Conservation (phyloP, 2,888 invertebrate genomes). For the Stratiomys singularior region DNA sequence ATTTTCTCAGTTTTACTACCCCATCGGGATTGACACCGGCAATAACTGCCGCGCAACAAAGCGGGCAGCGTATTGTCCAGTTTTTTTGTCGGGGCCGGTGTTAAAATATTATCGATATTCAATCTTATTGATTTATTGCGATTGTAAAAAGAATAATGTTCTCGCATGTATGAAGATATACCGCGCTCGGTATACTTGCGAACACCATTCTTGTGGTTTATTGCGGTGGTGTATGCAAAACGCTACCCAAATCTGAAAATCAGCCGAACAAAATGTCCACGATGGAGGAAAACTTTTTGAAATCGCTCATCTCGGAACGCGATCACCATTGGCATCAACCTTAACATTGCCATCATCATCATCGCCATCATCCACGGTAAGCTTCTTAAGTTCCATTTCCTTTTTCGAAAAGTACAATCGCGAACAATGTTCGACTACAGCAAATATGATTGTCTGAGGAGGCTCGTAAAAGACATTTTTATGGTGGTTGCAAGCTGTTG, state of each 20-base stretch:
- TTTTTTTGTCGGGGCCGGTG: constrained; percentile 49
- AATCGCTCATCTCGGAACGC: constrained; percentile 29
- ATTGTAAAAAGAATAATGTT: constrained; percentile 47
- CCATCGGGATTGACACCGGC: background rate
- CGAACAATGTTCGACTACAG: background rate
- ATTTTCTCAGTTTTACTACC: background rate
- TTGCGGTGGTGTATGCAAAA: constrained; percentile 21
- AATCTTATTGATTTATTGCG: constrained; percentile 52
- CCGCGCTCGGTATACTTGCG: background rate
- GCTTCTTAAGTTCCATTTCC: constrained; percentile 34
- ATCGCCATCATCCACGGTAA: background rate
- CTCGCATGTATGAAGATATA: constrained; percentile 1
- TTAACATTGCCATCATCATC: too few species aligned
- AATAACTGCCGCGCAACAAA: background rate
- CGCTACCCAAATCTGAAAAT: background rate
- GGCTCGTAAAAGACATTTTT: constrained; percentile 20
- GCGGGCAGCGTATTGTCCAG: background rate
- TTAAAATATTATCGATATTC: constrained; percentile 53
- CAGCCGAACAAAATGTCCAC: background rate
- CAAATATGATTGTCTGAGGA: background rate
- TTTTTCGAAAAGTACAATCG: constrained; percentile 11
- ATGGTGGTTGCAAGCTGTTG: background rate
- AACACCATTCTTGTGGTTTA: background rate
- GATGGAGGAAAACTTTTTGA: background rate
- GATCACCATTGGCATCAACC: background rate